These are phyloP conservation scores for Lepidurus couesii DNA, from an alignment of 1,140 invertebrate genomes.

Conservation along the genomic window DNA sequence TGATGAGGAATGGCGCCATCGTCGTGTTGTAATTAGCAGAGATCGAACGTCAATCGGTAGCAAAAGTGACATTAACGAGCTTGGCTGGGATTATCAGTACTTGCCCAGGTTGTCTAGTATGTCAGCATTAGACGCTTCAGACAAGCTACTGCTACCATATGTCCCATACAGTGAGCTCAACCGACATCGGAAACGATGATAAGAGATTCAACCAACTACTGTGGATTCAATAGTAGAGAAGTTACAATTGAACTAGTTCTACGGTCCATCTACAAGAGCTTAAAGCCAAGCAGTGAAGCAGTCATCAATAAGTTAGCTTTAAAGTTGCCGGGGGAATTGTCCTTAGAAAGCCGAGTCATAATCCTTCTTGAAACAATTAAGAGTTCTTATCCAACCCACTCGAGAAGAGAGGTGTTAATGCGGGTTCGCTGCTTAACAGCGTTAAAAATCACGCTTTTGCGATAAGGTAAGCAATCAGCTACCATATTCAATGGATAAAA, in stretches of 20 bases:
- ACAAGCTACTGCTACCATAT: not conserved
- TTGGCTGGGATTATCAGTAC: conserved; percentile 2
- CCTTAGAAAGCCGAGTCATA: no score
- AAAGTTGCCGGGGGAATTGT: no score
- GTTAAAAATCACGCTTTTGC: not conserved
- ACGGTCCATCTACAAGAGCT: no score
- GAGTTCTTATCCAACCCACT: no score
- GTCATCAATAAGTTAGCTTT: no score
- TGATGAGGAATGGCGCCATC: not conserved
- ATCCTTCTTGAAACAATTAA: no score
- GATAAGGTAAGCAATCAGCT: not conserved
- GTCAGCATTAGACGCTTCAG: not conserved
- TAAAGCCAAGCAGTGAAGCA: no score
- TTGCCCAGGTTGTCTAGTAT: not conserved
- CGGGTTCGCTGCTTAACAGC: not conserved
- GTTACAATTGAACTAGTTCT: no score
- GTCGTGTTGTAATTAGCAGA: not conserved
- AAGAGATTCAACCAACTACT: no score
- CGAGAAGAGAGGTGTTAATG: no score
- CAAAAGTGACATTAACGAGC: not conserved
- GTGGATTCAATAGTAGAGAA: no score
- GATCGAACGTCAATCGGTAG: not conserved
- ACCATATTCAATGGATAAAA: not conserved
- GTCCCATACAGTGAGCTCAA: not conserved
- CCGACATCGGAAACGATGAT: not conserved